phyloP scores from a whole-genome alignment of 2,888 invertebrate genomes.

The Tiphia femorata region DNA sequence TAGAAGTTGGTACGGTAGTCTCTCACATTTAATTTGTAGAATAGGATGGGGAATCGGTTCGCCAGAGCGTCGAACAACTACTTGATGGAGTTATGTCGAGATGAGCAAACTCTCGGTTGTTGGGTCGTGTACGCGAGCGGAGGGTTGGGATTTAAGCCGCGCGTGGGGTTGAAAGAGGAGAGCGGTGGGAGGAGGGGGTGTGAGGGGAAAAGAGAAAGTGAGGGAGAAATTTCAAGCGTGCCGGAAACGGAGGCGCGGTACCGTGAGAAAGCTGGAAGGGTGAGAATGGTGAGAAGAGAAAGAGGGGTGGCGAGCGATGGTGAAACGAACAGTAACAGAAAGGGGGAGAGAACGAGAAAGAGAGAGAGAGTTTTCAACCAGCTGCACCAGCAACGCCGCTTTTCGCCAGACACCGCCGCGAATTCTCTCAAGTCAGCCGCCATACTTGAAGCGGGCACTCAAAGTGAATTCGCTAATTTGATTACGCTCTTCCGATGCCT shows the following conservation, averaged over 20 bases:
- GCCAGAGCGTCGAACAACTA: slow-evolving; percentile 1
- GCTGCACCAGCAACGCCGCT: not conserved
- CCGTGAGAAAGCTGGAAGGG: no score
- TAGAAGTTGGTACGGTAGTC: slow-evolving; percentile 7
- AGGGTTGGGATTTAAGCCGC: no score
- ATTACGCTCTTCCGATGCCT: not conserved
- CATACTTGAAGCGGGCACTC: not conserved
- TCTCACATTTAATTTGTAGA: slow-evolving; percentile 6
- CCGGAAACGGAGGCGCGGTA: no score
- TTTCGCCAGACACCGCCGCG: not conserved
- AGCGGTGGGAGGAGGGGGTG: not conserved
- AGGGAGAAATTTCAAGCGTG: not conserved
- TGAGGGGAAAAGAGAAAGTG: not conserved
- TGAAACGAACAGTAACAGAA: not conserved
- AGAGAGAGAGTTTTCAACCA: not conserved
- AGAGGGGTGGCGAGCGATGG: not conserved
- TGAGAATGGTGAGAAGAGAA: not conserved
- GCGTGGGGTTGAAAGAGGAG: no score
- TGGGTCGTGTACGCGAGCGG: slow-evolving; percentile 1
- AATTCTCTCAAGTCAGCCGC: slow-evolving; percentile 1
- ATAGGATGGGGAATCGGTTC: slow-evolving; percentile 11
- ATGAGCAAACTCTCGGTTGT: slow-evolving; percentile 1
- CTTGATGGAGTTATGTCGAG: slow-evolving; percentile 6
- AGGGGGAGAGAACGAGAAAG: not conserved
- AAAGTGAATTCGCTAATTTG: not conserved